Base-by-base conservation (phyloP, 1,140 invertebrate species). In the Drosophila fuyamai region DNA sequence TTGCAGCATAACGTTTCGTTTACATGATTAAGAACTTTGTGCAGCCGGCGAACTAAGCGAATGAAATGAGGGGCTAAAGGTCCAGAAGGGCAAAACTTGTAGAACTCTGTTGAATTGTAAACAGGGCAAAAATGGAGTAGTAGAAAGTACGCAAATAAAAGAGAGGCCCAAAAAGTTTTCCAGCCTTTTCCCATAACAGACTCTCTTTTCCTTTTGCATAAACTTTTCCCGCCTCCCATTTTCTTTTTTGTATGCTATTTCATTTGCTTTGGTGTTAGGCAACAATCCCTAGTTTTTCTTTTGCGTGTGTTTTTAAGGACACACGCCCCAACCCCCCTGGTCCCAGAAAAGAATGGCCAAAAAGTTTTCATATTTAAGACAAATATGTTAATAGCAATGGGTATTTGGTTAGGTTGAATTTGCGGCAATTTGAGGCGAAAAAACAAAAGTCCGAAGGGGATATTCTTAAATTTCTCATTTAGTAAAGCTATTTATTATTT, bases 1-100 rank as follows among this genome's bases (percentile, higher is more conserved):
- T 46, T 73, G 70, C 70, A 72, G 65, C 70, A 72, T 73, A 72
- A 60, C 68, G 70, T 73, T 73, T 73, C 70, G 55, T 58, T 73
- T 73, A 73, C 70, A 73, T 73, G 70, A 73, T 73, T 73, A 73
- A 51, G 40, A 60, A 73, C 67, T 72, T 46, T 35, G 35, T 40
- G 38, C 54, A 43, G 23, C 38, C 18, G 36, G 36, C 23, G 23
- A 27, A 40, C 12, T 23, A 36, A 44, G 13, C 27, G 36, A 53
- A 43, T 44, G 12, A 48, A 18, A 29, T 44, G 43, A 10, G 23
- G 4, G 46, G 13, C 16, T 13, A 44, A 36, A 27, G 46, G 36
- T 54, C 48, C 10, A 32, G 29, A 14, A 35, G 29, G 61, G 41
- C 14, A 68, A 48, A 71, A 71, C 67, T 71, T 68, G 67, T 60